These are phyloP conservation scores for Amblyornis subalaris DNA, from an alignment of 2,113 vertebrate genomes.

Conservation along the genomic window DNA sequence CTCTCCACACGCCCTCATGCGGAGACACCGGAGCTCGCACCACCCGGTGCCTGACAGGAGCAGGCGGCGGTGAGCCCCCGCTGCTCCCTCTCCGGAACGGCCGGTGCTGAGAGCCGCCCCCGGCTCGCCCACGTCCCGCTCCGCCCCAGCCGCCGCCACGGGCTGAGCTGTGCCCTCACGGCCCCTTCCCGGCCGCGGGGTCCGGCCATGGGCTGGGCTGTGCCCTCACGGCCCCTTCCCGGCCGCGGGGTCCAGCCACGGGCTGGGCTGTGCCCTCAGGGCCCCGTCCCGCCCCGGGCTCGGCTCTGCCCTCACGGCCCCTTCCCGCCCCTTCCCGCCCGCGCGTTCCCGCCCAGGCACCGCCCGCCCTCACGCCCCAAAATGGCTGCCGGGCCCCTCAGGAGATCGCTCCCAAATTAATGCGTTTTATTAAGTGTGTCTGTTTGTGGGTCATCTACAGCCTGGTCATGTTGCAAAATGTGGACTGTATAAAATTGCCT, in stretches of 20 bases:
- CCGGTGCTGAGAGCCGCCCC: too few relatives aligned
- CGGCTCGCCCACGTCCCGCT: too few relatives aligned
- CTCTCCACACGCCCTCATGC: not conserved
- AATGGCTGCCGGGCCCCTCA: not conserved
- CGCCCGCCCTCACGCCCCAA: not conserved
- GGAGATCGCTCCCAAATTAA: rapidly evolving
- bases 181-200: not conserved
- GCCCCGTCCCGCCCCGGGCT: not conserved
- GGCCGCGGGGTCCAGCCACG: not conserved
- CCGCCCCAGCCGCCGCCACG: not conserved
- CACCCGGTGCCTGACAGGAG: not conserved
- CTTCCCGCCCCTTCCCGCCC: not conserved
- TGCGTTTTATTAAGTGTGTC: not conserved
- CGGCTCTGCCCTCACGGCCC: not conserved
- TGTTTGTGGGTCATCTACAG: not conserved
- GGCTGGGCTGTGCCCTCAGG: not conserved
- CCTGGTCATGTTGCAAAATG: not conserved
- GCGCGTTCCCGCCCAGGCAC: not conserved
- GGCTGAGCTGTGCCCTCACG: not conserved
- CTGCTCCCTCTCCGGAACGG: rapidly evolving
- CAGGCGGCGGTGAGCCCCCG: not conserved
- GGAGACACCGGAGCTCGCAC: not conserved
- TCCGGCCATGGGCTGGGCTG: not conserved
- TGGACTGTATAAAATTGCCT: too few relatives aligned
- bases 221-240: not conserved